A percentile compares a stretch with the other conserved stretches of the same genome.
These are phyloP conservation scores for Diadema setosum DNA, from an alignment of 35 echinoderm and acorn worm genomes.

Conservation along the genomic window DNA sequence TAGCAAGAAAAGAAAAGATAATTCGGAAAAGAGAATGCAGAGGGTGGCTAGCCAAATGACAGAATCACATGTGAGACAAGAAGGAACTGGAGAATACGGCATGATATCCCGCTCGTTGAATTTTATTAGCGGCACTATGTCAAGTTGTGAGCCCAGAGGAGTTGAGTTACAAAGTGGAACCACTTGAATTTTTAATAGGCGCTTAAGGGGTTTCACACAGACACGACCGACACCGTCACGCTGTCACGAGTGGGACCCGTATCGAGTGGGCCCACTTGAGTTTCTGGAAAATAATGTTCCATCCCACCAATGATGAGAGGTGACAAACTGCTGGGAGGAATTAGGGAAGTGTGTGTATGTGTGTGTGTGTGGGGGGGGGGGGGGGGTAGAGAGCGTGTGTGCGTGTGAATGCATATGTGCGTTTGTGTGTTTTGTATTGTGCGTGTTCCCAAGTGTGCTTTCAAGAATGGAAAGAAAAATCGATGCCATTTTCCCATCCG, in stretches of 20 bases:
- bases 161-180: background rate
- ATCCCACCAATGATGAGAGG: background rate
- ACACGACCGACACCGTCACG: background rate
- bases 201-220: background rate
- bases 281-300: conserved; percentile 4
- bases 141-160: background rate
- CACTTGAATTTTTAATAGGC: conserved; percentile 7
- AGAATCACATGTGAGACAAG: no score
- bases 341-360: background rate
- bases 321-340: background rate
- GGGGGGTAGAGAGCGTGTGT: background rate
- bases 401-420: no score
- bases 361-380: background rate
- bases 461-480: no score
- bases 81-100: no score
- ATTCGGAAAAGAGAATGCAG: no score
- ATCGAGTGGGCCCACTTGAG: conserved; percentile 1
- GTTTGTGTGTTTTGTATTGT: no score
- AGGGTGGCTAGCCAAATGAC: no score
- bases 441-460: no score
- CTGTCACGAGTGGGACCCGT: background rate
- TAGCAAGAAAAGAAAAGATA: no score
- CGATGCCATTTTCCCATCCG: no score
- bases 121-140: background rate
- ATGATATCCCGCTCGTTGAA: background rate